phyloP scores from a whole-genome alignment of 2,113 vertebrate species.

The Sylvicapra grimmia region DNA sequence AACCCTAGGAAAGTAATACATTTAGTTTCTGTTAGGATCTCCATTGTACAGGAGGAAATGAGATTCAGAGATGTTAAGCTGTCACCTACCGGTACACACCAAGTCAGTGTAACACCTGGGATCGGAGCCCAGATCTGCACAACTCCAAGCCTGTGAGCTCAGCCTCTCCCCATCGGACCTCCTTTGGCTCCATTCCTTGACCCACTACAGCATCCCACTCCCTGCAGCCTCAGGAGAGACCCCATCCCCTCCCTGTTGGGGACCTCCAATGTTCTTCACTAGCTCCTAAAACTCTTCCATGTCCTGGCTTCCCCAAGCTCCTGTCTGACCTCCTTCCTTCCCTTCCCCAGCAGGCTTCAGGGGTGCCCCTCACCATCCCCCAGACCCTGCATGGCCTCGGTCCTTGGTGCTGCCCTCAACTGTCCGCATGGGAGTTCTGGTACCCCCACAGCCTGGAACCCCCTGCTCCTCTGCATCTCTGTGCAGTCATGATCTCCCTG shows the following conservation, averaged over 20 bases:
- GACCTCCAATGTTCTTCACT: neutral
- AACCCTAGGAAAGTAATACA: neutral
- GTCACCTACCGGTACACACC: neutral
- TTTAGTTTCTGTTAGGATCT: neutral
- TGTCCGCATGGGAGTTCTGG: neutral
- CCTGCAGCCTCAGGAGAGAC: neutral
- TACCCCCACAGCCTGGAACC: neutral
- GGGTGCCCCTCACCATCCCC: neutral
- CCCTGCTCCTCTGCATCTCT: rapidly evolving
- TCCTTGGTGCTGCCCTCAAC: neutral
- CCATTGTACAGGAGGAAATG: neutral
- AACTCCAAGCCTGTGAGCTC: neutral
- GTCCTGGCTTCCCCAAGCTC: neutral
- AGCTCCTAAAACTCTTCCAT: neutral
- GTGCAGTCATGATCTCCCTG: neutral
- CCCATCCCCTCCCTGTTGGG: neutral
- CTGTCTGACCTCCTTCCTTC: neutral
- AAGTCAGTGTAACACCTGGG: neutral
- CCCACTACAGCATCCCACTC: neutral
- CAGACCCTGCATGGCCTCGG: neutral
- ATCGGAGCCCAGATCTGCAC: neutral
- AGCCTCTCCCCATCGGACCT: neutral
- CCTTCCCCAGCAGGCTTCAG: neutral
- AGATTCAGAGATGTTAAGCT: neutral
- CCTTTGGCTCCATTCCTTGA: neutral